Percentiles rank a stretch among this genome's conserved stretches.
These are phyloP conservation scores for Hirtodrosophila trivittata DNA, from an alignment of 2,888 invertebrate genomes.

Conservation along the genomic window DNA sequence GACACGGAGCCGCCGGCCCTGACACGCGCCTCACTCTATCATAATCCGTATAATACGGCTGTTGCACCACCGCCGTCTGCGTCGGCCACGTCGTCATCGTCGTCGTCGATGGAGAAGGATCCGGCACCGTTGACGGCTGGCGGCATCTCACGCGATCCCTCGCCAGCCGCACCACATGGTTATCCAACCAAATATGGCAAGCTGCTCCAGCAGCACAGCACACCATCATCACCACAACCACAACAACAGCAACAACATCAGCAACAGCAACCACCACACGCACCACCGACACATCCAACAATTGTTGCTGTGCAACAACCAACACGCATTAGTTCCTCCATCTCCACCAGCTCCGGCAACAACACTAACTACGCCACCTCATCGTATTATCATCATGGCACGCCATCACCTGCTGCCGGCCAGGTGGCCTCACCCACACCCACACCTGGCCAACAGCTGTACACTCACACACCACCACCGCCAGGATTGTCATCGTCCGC, in stretches of 20 bases:
- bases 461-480: slow-evolving; percentile 41
- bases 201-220: slow-evolving; percentile 53
- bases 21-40: slow-evolving; percentile 67
- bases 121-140: neutral
- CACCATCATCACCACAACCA: slow-evolving; percentile 13
- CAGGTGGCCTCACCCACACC: slow-evolving; percentile 74
- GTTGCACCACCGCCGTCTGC: slow-evolving; percentile 20
- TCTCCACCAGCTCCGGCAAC: neutral
- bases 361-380: slow-evolving; percentile 22
- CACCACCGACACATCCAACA: neutral
- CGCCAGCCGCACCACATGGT: slow-evolving; percentile 54
- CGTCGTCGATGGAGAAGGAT: slow-evolving; percentile 10
- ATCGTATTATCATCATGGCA: slow-evolving; percentile 61
- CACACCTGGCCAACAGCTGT: slow-evolving; percentile 43
- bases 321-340: slow-evolving; percentile 22
- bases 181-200: slow-evolving; percentile 77
- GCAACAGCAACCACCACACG: neutral
- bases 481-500: slow-evolving; percentile 8
- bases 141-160: slow-evolving; percentile 24
- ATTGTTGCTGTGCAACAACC: slow-evolving; percentile 1
- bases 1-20: slow-evolving; percentile 47
- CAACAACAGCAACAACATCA: slow-evolving; percentile 21
- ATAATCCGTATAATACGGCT: slow-evolving; percentile 75
- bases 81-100: slow-evolving; percentile 3
- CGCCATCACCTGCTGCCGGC: slow-evolving; percentile 72